Evolutionary conservation across 2,888 invertebrate genomes (phyloP), one percentile per base, ranked within the genome.

Genomic region (Eledone cirrhosa): DNA sequence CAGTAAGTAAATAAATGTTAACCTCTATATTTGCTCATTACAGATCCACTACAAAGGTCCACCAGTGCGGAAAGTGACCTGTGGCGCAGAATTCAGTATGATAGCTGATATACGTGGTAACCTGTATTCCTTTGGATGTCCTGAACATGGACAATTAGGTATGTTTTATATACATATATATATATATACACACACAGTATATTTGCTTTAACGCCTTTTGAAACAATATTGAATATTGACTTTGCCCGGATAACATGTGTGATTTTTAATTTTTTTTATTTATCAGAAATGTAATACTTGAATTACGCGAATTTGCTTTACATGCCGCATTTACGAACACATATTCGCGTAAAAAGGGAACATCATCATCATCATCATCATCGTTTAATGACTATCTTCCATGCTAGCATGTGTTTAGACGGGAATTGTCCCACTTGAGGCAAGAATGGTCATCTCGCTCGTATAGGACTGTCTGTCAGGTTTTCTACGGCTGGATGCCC

Each of bases 41-140:
- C 82, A 89, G 88, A 85, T 89, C 76, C 82, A 84, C 22, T 89
- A 88, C 80, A 87, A 86, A 80, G 97, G 97, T 2, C 94, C 96
- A 31, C 97, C 97, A 0, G 94, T 97, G 78, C 93, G 96, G 79
- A 96, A 96, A 89, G 94, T 97, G 81, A 95, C 95, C 0, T 97
- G 96, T 88, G 98, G 97, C 0, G 97, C 95, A 0, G 97, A 98
- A 84, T 98, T 97, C 91, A 96, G 96, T 11, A 94, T 96, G 91
- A 95, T 98, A 78, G 92, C 97, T 76, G 97, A 97, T 90, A 94
- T 95, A 83, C 95, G 95, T 87, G 97, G 97, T 4, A 94, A 94
- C 79, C 91, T 97, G 77, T 96, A 96, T 90, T 95, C 97, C 0
- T 97, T 97, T 89, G 98, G 98, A 0, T 93, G 95, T 85, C 97